Percentiles rank a stretch among this genome's conserved stretches.
Conservation (phyloP, 2,113 vertebrate species). For the Silurus meridionalis region DNA sequence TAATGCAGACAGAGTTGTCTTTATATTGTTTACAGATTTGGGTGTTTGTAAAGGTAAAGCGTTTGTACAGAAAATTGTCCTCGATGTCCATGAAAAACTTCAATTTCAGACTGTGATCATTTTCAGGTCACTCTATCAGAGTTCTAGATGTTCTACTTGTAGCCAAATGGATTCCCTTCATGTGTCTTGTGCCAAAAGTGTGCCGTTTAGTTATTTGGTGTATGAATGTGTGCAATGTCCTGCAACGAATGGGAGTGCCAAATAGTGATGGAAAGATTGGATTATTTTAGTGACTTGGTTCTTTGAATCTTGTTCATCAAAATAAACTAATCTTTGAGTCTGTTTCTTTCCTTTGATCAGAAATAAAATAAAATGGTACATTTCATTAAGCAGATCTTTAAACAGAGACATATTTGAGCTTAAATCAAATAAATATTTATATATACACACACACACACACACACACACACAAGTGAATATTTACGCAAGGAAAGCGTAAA, state of each 20-base stretch:
- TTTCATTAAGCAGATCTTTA: too few species aligned
- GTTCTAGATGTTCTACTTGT: neutral
- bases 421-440: too few species aligned
- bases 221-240: neutral
- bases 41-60: neutral
- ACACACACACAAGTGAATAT: too few species aligned
- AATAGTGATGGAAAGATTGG: too few species aligned
- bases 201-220: neutral
- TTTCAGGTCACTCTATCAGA: neutral
- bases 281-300: too few species aligned
- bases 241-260: neutral
- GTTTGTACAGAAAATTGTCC: neutral
- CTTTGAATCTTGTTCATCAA: too few species aligned
- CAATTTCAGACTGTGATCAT: neutral
- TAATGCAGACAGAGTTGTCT: neutral
- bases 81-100: neutral
- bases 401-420: too few species aligned
- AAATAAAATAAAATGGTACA: too few species aligned
- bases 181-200: neutral
- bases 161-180: neutral
- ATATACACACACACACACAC: too few species aligned
- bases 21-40: neutral
- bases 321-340: too few species aligned
- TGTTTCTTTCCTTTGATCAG: too few species aligned
- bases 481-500: too few species aligned